Conservation (phyloP, 2,113 vertebrate genomes). For the Empidonax alnorum region DNA sequence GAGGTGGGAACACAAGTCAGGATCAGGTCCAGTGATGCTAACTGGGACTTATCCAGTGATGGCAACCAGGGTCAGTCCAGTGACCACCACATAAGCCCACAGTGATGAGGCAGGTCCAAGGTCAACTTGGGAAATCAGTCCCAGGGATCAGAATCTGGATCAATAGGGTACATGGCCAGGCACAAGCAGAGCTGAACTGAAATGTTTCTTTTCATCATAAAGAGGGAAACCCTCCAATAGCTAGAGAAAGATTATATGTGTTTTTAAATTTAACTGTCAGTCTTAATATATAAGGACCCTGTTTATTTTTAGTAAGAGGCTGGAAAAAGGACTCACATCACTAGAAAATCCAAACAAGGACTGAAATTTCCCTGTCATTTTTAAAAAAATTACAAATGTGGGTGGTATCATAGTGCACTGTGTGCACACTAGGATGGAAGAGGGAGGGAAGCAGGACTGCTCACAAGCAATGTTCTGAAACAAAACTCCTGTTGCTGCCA, state of each 20-base stretch:
- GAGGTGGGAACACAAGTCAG: neutral
- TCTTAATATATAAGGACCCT: neutral
- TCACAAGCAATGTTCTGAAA: too few relatives aligned
- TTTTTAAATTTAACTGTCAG: neutral
- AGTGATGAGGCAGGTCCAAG: neutral
- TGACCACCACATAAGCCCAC: neutral
- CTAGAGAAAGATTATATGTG: neutral
- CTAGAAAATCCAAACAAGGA: neutral
- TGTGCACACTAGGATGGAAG: neutral
- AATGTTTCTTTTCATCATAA: neutral
- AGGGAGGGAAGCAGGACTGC: rapidly evolving
- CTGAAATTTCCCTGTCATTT: neutral
- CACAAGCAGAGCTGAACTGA: neutral
- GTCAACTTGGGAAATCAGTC: neutral
- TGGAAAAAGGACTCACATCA: neutral
- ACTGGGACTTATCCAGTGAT: neutral
- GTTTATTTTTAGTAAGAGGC: neutral
- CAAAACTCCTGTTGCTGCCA: neutral
- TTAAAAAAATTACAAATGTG: neutral
- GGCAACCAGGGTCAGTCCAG: neutral
- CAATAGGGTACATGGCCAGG: neutral
- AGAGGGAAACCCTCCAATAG: neutral
- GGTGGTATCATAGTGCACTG: rapidly evolving
- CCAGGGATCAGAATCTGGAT: neutral
- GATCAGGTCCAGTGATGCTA: neutral